Evolutionary conservation across 2,888 invertebrate genomes (phyloP).

Genomic region (Dinocampus coccinellae): DNA sequence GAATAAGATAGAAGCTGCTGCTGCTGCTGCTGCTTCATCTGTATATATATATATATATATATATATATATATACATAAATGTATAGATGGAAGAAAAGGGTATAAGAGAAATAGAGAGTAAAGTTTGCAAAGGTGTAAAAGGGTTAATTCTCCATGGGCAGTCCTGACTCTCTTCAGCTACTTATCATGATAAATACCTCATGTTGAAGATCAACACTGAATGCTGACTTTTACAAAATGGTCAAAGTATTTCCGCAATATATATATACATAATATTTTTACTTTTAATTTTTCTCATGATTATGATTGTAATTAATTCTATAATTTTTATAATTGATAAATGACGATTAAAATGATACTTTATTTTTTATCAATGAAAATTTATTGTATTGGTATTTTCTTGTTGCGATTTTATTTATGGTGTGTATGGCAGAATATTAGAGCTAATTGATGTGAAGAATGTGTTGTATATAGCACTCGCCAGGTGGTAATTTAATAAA

Average conservation of each 20-base stretch:
- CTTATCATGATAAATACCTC: conserved; percentile 58
- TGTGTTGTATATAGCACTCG: conserved; percentile 20
- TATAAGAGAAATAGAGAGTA: background rate
- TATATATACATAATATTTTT: conserved; percentile 61
- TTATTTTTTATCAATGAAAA: background rate
- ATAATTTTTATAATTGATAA: background rate
- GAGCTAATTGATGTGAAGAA: conserved; percentile 32
- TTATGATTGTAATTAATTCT: conserved; percentile 7
- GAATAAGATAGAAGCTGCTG: background rate
- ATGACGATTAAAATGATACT: background rate
- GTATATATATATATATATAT: background rate
- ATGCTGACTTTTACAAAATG: background rate
- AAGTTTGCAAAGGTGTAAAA: conserved; percentile 32
- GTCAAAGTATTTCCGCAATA: conserved; percentile 50
- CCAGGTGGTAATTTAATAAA: conserved; percentile 23
- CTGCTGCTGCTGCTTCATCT: background rate
- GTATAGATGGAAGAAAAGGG: background rate
- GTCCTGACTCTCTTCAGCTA: conserved; percentile 45
- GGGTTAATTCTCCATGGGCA: conserved; percentile 46
- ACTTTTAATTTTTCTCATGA: conserved; percentile 43
- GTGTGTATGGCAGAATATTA: conserved; percentile 15
- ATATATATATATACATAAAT: background rate
- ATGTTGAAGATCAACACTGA: conserved; percentile 22
- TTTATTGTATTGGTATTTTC: background rate
- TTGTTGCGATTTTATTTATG: background rate